A percentile compares a stretch with the other conserved stretches of the same genome.
Conservation (phyloP, 1,140 invertebrate species). For the Meloidogyne floridensis region DNA sequence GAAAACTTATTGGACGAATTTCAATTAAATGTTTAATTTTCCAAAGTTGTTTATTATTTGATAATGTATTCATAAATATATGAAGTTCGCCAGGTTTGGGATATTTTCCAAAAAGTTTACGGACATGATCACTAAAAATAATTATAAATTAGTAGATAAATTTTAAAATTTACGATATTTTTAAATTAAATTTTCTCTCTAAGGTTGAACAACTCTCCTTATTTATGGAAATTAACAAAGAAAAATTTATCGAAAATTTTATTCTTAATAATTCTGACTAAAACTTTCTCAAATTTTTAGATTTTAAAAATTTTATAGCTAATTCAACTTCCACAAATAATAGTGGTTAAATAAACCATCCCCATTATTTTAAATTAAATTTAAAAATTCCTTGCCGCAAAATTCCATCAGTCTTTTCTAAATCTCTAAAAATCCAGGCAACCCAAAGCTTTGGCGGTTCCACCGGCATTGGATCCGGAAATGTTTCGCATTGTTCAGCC, state of each 20-base stretch:
- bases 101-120: slow-evolving; percentile 55
- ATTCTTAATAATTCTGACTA: too few relatives aligned
- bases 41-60: slow-evolving; percentile 58
- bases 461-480: slow-evolving; percentile 45
- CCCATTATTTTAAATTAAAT: background rate
- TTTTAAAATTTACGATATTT: too few relatives aligned
- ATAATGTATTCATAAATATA: slow-evolving; percentile 60
- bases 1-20: slow-evolving; percentile 55
- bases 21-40: slow-evolving; percentile 63
- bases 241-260: too few relatives aligned
- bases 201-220: too few relatives aligned
- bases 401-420: slow-evolving; percentile 35
- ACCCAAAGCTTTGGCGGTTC: slow-evolving; percentile 62
- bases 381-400: background rate
- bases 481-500: slow-evolving; percentile 45
- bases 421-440: slow-evolving; percentile 56
- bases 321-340: too few relatives aligned
- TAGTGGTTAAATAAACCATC: background rate
- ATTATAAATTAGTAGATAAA: background rate
- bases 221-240: too few relatives aligned
- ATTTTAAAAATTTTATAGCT: too few relatives aligned
- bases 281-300: too few relatives aligned
- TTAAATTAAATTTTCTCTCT: too few relatives aligned
- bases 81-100: slow-evolving; percentile 54
- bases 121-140: slow-evolving; percentile 16